These are phyloP conservation scores for Papilio xuthus DNA, from an alignment of 1,140 invertebrate genomes.

Conservation along the genomic window DNA sequence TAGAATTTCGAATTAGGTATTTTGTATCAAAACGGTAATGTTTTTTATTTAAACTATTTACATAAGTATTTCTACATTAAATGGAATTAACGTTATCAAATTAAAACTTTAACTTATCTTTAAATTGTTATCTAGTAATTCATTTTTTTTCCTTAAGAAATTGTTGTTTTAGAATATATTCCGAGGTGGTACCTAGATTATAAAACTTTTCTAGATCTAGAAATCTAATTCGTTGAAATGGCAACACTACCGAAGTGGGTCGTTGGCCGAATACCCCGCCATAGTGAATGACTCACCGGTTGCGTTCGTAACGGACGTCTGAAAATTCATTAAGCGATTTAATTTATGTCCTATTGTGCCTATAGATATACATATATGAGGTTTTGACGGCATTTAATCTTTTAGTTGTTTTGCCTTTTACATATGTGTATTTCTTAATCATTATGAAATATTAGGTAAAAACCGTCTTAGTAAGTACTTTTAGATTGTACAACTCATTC, in stretches of 20 bases:
- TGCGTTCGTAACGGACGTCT: slow-evolving; percentile 61
- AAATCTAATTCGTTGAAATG: slow-evolving; percentile 39
- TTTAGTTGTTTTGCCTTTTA: neutral
- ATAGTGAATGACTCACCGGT: slow-evolving; percentile 66
- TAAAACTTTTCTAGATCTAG: neutral
- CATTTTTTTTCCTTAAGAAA: neutral
- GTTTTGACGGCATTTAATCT: slow-evolving; percentile 11
- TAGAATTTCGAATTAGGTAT: neutral
- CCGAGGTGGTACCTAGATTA: neutral
- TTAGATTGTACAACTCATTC: slow-evolving; percentile 43
- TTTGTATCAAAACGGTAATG: neutral
- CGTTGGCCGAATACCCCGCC: slow-evolving; percentile 73
- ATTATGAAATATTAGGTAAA: slow-evolving; percentile 15
- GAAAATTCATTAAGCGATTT: slow-evolving; percentile 44
- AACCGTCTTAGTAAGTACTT: slow-evolving; percentile 24
- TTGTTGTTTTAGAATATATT: neutral
- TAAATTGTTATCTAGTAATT: neutral
- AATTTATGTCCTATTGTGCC: slow-evolving; percentile 27
- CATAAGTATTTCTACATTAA: neutral
- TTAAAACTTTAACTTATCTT: neutral
- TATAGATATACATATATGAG: neutral
- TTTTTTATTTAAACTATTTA: neutral
- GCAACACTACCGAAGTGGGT: slow-evolving; percentile 68
- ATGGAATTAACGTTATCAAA: neutral
- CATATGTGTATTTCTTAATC: too few species aligned